Evolutionary conservation across 2,113 vertebrate species (phyloP).

Genomic region (Indicator maculatus): DNA sequence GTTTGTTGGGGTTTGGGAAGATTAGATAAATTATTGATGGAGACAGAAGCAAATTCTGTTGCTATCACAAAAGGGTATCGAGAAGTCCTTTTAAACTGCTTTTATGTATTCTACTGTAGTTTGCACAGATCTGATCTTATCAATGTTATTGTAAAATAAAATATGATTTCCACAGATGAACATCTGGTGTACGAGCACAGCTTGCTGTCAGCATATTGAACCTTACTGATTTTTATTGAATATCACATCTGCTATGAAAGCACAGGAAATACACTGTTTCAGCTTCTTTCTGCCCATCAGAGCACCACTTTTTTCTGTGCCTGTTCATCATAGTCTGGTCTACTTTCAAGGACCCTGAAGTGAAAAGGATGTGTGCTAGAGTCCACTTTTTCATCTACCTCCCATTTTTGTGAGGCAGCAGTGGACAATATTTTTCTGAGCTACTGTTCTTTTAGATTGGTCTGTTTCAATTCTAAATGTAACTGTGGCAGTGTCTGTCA

Average conservation of each 20-base stretch:
- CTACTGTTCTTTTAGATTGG: background rate
- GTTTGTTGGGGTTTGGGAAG: background rate
- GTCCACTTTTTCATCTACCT: background rate
- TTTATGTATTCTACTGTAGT: background rate
- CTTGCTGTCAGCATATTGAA: background rate
- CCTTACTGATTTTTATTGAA: background rate
- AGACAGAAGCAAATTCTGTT: background rate
- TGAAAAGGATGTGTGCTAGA: background rate
- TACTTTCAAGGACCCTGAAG: background rate
- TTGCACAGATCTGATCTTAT: background rate
- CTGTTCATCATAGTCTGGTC: background rate
- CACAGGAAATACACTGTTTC: background rate
- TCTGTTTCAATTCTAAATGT: background rate
- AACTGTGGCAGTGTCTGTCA: no score
- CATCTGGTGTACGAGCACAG: slow-evolving; percentile 16
- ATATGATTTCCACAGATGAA: background rate
- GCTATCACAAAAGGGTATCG: background rate
- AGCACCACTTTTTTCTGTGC: background rate
- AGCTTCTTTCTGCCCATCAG: background rate
- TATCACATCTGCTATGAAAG: slow-evolving; percentile 6
- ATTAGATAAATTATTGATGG: background rate
- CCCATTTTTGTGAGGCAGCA: background rate
- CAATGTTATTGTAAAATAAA: background rate
- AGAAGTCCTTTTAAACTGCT: background rate
- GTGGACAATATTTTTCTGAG: background rate